Conservation (phyloP, 1,140 invertebrate genomes). For the Theocolax elegans region DNA sequence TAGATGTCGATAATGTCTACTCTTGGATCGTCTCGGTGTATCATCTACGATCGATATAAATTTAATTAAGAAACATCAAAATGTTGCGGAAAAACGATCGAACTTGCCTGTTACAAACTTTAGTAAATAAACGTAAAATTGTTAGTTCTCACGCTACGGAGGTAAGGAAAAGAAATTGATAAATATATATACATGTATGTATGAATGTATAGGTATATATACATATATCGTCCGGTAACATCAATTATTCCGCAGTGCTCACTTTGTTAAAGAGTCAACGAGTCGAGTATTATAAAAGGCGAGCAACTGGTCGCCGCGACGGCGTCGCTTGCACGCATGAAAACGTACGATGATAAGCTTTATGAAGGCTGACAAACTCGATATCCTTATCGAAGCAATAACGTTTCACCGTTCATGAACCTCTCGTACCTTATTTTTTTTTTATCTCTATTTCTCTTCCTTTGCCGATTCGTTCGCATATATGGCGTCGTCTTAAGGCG, state of each 20-base stretch:
- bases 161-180: slow-evolving; percentile 1
- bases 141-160: slow-evolving; percentile 22
- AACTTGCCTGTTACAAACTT: no score
- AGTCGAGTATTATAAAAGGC: slow-evolving; percentile 5
- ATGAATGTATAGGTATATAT: no score
- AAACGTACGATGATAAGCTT: slow-evolving; percentile 31
- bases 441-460: background rate
- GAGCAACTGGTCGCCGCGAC: background rate
- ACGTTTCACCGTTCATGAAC: slow-evolving; percentile 14
- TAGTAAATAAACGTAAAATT: no score
- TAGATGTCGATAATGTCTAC: no score
- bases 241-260: slow-evolving; percentile 8
- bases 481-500: background rate
- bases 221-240: background rate
- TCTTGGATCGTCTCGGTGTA: no score
- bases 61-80: no score
- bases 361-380: slow-evolving; percentile 30
- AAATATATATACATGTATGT: slow-evolving; percentile 18
- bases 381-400: slow-evolving; percentile 31
- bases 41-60: no score
- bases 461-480: background rate
- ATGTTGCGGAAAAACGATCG: no score
- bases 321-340: slow-evolving; percentile 9
- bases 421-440: background rate
- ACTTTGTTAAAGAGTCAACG: slow-evolving; percentile 16